These are phyloP conservation scores for Stylophora pistillata DNA, from an alignment of 64 coral and sea anemone genomes.

Conservation along the genomic window DNA sequence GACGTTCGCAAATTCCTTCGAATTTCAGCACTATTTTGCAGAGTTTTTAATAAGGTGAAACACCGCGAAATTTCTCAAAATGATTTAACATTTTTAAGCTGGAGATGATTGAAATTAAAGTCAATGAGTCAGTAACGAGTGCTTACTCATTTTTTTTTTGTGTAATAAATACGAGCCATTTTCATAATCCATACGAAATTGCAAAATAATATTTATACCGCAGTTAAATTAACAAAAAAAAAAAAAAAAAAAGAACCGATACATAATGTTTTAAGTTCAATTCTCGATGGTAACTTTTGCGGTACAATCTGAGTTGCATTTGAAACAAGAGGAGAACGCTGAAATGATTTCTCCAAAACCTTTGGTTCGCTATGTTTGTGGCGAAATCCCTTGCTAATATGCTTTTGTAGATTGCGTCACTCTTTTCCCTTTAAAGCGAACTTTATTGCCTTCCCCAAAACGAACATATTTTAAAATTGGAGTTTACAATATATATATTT, in stretches of 20 bases:
- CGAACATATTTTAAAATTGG: background rate
- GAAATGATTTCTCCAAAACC: background rate
- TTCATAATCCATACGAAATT: background rate
- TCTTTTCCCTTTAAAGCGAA: background rate
- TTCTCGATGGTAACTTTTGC: no score
- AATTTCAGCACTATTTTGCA: background rate
- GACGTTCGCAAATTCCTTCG: background rate
- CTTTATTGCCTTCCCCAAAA: background rate
- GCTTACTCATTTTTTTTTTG: background rate
- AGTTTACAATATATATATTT: no score
- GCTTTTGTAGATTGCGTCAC: no score
- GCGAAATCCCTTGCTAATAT: no score
- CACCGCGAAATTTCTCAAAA: no score
- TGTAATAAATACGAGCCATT: background rate
- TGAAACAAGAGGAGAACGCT: no score
- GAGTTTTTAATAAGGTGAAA: background rate
- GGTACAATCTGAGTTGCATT: no score
- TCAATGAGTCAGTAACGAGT: background rate
- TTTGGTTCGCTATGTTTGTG: background rate
- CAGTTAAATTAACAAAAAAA: background rate
- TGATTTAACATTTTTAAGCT: background rate
- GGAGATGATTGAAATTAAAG: background rate
- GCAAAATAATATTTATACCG: background rate
- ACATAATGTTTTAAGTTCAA: background rate
- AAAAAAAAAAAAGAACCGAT: background rate